Conservation (phyloP, 92 coral and sea anemone species). For the Meandrina meandrites region DNA sequence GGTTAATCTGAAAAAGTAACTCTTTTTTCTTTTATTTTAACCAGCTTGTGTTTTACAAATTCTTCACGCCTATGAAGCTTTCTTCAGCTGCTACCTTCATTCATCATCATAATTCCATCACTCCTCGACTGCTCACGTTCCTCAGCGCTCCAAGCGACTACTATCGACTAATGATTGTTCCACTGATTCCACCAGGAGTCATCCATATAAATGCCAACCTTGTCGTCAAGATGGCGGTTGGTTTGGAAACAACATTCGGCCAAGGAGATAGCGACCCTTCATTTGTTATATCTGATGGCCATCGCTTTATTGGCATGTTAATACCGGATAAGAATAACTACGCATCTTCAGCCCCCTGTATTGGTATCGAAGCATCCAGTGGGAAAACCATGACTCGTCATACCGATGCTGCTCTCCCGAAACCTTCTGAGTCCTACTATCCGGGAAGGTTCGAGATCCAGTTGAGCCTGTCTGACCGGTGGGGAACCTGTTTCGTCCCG, state of each 20-base stretch:
- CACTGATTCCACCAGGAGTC: conserved; percentile 17
- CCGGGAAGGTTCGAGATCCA: conserved; percentile 33
- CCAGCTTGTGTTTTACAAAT: conserved; percentile 12
- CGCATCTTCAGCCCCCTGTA: background rate
- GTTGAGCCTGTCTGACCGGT: conserved; percentile 36
- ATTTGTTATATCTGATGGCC: conserved; percentile 24
- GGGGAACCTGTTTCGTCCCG: conserved; percentile 40
- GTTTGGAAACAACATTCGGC: conserved; percentile 15
- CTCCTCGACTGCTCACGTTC: conserved; percentile 29
- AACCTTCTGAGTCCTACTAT: conserved; percentile 10
- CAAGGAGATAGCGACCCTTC: conserved; percentile 19
- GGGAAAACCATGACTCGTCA: background rate
- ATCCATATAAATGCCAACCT: background rate
- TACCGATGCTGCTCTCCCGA: background rate
- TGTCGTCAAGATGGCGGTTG: conserved; percentile 29
- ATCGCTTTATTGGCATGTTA: conserved; percentile 1
- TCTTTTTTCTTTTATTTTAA: background rate
- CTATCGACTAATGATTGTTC: conserved; percentile 22
- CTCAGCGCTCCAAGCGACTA: conserved; percentile 2
- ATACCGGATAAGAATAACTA: background rate
- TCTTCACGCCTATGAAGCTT: conserved; percentile 27
- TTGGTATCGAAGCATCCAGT: conserved; percentile 5
- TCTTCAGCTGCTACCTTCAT: conserved; percentile 18
- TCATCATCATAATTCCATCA: conserved; percentile 14
- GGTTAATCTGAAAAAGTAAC: background rate